phyloP scores from a whole-genome alignment of 2,888 invertebrate genomes.

The Watsonalla cultraria region DNA sequence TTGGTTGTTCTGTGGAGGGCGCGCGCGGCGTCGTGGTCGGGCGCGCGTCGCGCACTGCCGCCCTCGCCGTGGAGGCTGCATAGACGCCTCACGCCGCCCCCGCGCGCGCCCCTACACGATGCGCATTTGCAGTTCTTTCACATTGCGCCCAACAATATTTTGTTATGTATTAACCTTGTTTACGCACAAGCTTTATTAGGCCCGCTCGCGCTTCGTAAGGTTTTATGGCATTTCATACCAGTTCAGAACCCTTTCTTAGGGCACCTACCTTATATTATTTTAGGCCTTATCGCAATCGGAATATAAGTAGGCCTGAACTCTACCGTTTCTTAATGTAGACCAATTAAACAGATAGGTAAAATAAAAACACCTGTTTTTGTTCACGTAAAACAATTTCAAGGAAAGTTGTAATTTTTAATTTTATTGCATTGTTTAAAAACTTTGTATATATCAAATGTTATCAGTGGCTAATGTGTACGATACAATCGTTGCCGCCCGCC shows the following conservation, averaged over 20 bases:
- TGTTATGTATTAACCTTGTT: slow-evolving; percentile 16
- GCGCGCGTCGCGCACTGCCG: slow-evolving; percentile 68
- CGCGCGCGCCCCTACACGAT: slow-evolving; percentile 50
- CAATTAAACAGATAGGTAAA: too few species aligned
- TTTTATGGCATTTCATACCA: neutral
- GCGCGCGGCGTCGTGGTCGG: slow-evolving; percentile 29
- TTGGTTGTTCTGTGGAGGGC: slow-evolving; percentile 14
- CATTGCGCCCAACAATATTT: slow-evolving; percentile 41
- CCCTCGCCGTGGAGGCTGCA: slow-evolving; percentile 49
- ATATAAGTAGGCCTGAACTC: too few species aligned
- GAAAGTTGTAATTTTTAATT: too few species aligned
- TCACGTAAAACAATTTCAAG: too few species aligned
- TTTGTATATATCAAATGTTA: too few species aligned
- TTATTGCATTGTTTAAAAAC: too few species aligned
- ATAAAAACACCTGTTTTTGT: too few species aligned
- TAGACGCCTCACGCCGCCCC: slow-evolving; percentile 71
- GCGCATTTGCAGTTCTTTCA: slow-evolving; percentile 63
- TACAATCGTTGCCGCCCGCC: slow-evolving; percentile 16
- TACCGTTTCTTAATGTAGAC: too few species aligned
- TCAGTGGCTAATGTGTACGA: too few species aligned
- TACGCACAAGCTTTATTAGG: slow-evolving; percentile 2
- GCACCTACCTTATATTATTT: too few species aligned
- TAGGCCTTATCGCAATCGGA: too few species aligned
- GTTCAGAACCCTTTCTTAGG: neutral
- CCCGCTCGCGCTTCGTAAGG: neutral